Evolutionary conservation across 2,113 vertebrate genomes (phyloP).

Genomic region (Mastomys coucha): DNA sequence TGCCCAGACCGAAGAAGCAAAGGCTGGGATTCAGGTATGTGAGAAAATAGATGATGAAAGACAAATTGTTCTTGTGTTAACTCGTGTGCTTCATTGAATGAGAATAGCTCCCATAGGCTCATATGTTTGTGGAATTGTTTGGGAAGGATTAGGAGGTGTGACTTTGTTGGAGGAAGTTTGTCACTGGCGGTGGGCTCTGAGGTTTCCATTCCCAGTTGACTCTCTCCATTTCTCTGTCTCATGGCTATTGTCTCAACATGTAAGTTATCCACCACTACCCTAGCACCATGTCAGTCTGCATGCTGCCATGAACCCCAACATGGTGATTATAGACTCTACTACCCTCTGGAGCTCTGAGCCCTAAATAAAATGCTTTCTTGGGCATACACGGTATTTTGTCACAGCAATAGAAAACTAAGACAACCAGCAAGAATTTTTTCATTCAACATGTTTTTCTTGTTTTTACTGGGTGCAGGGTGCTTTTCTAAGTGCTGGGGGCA

Average conservation of each 20-base stretch:
- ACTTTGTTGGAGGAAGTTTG: not conserved
- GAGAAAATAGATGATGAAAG: not conserved
- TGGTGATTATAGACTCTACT: not conserved
- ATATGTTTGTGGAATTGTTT: not conserved
- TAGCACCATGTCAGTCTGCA: not conserved
- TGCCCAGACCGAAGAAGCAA: not conserved
- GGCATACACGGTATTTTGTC: not conserved
- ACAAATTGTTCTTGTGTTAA: not conserved
- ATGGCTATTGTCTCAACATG: not conserved
- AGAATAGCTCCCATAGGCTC: not conserved
- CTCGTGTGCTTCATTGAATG: not conserved
- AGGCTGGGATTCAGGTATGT: not conserved
- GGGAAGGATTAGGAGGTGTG: not conserved
- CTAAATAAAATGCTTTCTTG: not conserved
- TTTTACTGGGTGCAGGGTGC: not conserved
- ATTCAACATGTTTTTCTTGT: not conserved
- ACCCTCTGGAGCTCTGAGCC: not conserved
- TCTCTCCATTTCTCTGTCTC: not conserved
- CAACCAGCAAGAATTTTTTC: not conserved
- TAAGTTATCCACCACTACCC: too few relatives aligned
- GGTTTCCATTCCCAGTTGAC: not conserved
- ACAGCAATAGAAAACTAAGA: not conserved
- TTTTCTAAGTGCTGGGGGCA: not conserved
- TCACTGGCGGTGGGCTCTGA: not conserved
- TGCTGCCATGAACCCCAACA: not conserved